Evolutionary conservation across 2,888 invertebrate genomes (phyloP).

Genomic region (Acanthosoma haemorrhoidale): DNA sequence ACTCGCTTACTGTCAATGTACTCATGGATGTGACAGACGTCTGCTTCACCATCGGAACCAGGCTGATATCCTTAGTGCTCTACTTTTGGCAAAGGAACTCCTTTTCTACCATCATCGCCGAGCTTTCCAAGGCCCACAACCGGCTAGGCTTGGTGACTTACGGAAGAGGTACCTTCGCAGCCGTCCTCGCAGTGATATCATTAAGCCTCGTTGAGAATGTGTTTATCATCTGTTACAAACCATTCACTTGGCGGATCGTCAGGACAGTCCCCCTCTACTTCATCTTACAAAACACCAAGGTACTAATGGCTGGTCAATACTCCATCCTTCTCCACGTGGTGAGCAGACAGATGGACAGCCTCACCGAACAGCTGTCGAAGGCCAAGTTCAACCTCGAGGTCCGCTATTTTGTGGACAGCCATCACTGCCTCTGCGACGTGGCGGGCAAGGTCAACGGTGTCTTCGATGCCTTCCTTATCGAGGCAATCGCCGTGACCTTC

Average conservation of each 20-base stretch:
- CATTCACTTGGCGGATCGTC: not conserved
- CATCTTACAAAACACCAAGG: not conserved
- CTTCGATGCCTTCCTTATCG: not conserved
- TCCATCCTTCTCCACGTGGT: not conserved
- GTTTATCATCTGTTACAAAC: not conserved
- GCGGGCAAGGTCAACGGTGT: not conserved
- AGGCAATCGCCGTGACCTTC: not conserved
- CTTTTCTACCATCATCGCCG: not conserved
- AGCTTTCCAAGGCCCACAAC: not conserved
- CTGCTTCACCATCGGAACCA: not conserved
- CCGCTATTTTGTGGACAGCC: not conserved
- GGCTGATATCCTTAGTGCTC: not conserved
- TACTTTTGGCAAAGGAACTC: not conserved
- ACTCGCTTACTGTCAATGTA: not conserved
- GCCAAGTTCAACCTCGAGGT: not conserved
- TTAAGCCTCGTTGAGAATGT: not conserved
- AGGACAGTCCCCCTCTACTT: not conserved
- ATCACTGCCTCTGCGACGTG: not conserved
- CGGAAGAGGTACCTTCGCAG: not conserved
- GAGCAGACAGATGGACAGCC: not conserved
- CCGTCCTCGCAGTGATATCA: not conserved
- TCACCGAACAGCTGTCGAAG: not conserved
- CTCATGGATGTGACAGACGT: not conserved
- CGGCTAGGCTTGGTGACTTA: not conserved
- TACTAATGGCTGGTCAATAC: not conserved